Percentiles rank a stretch among this genome's conserved stretches.
Evolutionary conservation across 35 echinoderm and acorn worm genomes (phyloP).

Genomic region (Acanthaster planci): DNA sequence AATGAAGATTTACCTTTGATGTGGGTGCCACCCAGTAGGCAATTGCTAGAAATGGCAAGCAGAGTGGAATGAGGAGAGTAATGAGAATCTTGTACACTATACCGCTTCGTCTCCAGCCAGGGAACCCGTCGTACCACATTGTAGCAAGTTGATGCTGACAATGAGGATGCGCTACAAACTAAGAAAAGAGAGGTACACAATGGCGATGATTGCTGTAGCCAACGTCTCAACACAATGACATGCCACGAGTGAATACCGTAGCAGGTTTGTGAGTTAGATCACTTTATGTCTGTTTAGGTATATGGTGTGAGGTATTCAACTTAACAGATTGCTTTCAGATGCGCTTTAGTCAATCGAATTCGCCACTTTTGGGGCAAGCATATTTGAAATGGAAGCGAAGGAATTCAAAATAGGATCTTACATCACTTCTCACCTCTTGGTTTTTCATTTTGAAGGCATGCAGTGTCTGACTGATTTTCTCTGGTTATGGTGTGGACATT

Average conservation of each 20-base stretch:
- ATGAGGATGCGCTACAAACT: slow-evolving; percentile 97
- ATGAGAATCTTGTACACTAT: slow-evolving; percentile 55
- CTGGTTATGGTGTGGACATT: no score
- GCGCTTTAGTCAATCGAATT: no score
- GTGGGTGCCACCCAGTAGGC: slow-evolving; percentile 75
- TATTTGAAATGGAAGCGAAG: no score
- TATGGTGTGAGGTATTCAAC: background rate
- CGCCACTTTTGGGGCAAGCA: no score
- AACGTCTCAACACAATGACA: background rate
- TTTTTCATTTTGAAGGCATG: no score
- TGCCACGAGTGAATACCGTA: background rate
- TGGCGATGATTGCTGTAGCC: background rate
- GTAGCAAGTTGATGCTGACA: slow-evolving; percentile 96
- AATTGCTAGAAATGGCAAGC: slow-evolving; percentile 71
- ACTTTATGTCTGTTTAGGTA: background rate
- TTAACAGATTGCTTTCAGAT: no score
- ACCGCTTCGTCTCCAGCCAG: slow-evolving; percentile 74
- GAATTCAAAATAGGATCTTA: no score
- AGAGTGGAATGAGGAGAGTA: slow-evolving; percentile 49
- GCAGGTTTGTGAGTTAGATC: background rate
- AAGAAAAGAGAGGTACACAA: slow-evolving; percentile 2
- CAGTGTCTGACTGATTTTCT: no score
- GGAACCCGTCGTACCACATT: slow-evolving; percentile 89
- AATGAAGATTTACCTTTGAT: slow-evolving; percentile 57
- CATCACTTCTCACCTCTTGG: no score